Percentiles rank a stretch among this genome's conserved stretches.
phyloP scores from a whole-genome alignment of 1,140 invertebrate genomes.

The Brachionus rubens region DNA sequence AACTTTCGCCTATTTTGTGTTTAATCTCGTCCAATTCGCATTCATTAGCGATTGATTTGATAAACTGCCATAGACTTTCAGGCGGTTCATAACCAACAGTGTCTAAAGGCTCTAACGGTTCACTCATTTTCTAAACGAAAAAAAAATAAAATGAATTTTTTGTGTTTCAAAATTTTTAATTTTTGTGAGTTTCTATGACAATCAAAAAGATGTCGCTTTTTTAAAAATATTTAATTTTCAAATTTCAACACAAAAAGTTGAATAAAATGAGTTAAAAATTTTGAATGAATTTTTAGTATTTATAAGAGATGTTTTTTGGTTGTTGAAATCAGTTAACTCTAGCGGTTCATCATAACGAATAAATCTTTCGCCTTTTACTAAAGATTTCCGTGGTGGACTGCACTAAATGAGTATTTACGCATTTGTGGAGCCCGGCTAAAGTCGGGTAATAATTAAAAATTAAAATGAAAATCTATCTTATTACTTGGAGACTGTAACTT shows the following conservation, averaged over 20 bases:
- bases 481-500: no score
- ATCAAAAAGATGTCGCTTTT: neutral
- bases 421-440: no score
- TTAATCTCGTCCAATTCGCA: conserved; percentile 1
- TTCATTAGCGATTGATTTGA: conserved; percentile 9
- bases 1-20: neutral
- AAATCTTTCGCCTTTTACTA: conserved; percentile 25
- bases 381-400: no score
- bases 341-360: conserved; percentile 10
- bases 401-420: no score
- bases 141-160: conserved; percentile 1
- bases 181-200: neutral
- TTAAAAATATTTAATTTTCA: neutral
- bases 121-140: neutral
- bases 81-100: conserved; percentile 8
- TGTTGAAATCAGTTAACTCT: neutral
- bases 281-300: neutral
- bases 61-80: conserved; percentile 14
- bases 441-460: no score
- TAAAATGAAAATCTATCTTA: no score
- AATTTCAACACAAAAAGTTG: neutral
- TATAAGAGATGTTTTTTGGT: neutral
- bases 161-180: neutral
- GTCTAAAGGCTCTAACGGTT: neutral
- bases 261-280: neutral